phyloP scores from a whole-genome alignment of 2,797 vertebrate species.

The Dallia pectoralis region DNA sequence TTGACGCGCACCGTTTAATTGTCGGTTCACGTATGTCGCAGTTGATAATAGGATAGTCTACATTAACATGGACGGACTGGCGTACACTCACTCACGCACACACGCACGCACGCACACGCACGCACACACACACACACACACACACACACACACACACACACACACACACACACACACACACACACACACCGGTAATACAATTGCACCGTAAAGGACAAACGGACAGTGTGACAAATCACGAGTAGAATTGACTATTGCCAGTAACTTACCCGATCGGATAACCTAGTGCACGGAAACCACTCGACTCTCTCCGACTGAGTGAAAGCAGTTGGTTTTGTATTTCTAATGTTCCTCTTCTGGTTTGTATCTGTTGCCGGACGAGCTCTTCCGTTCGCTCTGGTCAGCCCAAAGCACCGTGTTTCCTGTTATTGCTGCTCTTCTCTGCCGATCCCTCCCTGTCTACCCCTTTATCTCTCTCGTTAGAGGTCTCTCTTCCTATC shows the following conservation, averaged over 20 bases:
- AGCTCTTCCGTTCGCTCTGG: slow-evolving; percentile 44
- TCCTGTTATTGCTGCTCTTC: slow-evolving; percentile 51
- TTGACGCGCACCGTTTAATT: not conserved
- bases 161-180: not conserved
- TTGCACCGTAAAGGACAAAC: not conserved
- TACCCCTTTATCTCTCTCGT: slow-evolving; percentile 27
- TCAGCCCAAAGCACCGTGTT: slow-evolving; percentile 51
- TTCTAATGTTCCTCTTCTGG: slow-evolving; percentile 17
- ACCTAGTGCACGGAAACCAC: not conserved
- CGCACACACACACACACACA: not conserved
- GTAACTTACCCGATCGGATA: slow-evolving; percentile 25
- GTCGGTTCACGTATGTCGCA: not conserved
- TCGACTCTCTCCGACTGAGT: not conserved
- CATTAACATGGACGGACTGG: not conserved
- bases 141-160: not conserved
- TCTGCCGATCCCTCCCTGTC: slow-evolving; percentile 30
- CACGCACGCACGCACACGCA: not conserved
- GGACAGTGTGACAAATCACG: not conserved
- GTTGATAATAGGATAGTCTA: slow-evolving; percentile 4
- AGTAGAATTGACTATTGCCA: slow-evolving; percentile 9
- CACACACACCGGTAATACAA: not conserved
- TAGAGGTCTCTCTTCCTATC: slow-evolving; percentile 31
- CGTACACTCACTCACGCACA: not conserved
- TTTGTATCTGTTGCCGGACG: slow-evolving; percentile 32
- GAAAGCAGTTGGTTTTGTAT: not conserved